Evolutionary conservation across 2,888 invertebrate species (phyloP), one percentile per base, ranked within the genome.

Genomic region (Aricia artaxerxes): DNA sequence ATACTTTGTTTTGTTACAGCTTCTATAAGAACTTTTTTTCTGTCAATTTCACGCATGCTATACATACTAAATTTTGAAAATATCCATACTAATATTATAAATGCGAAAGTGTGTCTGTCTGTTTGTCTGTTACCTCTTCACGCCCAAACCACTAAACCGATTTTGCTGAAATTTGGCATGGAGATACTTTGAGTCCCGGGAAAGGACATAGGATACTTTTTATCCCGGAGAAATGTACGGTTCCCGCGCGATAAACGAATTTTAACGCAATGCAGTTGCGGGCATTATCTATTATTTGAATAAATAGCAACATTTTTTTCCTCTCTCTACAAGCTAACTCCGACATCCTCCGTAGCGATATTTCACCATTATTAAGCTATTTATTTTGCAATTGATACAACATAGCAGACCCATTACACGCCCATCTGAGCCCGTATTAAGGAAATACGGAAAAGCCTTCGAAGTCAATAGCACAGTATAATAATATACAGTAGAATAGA

Each of bases 311-410:
- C 24, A 64, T 64, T 24, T 2, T 24, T 2, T 24, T 16, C 61
- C 6, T 24, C 11, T 64, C 9, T 31, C 31, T 31, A 3, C 61
- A 11, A 31, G 31, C 57, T 57, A 57, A 49, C 61, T 64, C 11
- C 24, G 31, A 31, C 11, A 31, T 64, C 24, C 24, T 31, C 64
- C 11, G 4, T 9, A 24, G 38, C 69, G 2, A 69, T 69, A 69
- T 69, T 69, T 69, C 35, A 69, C 69, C 69, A 69, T 69, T 38
- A 69, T 38, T 38, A 38, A 69, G 35, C 69, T 35, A 69, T 69
- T 69, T 69, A 6, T 69, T 69, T 38, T 16, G 69, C 69, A 13
- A 69, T 69, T 69, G 35, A 69, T 38, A 69, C 69, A 69, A 1
- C 13, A 16, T 69, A 16, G 35, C 38, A 35, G 31, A 4, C 35